A percentile compares a stretch with the other conserved stretches of the same genome.
Evolutionary conservation across 2,113 vertebrate species (phyloP).

Genomic region (Pedetes capensis): DNA sequence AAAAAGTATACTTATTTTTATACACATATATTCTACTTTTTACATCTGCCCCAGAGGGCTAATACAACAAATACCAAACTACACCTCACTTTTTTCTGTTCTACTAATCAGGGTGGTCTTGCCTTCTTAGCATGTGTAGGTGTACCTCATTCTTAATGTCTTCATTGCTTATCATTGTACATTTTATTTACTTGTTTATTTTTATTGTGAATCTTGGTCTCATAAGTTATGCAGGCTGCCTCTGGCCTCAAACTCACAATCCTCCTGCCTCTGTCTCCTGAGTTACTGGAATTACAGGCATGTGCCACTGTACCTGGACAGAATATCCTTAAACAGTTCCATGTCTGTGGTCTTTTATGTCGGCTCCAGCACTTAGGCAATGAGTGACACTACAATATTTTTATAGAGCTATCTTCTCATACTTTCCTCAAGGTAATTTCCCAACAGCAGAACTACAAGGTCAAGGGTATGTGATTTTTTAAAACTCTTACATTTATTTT

Average conservation of each 20-base stretch:
- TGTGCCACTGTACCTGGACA: too few relatives aligned
- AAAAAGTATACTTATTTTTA: not conserved
- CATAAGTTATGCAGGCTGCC: too few relatives aligned
- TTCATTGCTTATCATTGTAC: too few relatives aligned
- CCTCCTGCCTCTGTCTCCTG: too few relatives aligned
- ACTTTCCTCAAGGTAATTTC: conserved; percentile 36
- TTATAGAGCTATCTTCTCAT: not conserved
- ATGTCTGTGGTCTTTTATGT: not conserved
- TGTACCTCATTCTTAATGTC: too few relatives aligned
- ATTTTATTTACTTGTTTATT: too few relatives aligned
- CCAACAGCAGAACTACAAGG: not conserved
- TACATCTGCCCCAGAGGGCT: not conserved
- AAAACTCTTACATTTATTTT: not conserved
- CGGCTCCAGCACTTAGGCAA: not conserved
- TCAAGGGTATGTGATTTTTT: not conserved
- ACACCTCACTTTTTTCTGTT: not conserved
- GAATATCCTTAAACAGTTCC: not conserved
- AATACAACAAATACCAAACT: not conserved
- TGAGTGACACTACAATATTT: not conserved
- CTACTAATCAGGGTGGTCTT: not conserved
- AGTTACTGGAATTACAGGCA: too few relatives aligned
- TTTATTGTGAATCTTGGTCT: too few relatives aligned
- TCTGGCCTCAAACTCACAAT: too few relatives aligned
- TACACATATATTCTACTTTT: not conserved
- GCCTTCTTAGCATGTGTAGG: not conserved